phyloP scores from a whole-genome alignment of 2,888 invertebrate genomes.

The Lycocerus yunnanus region DNA sequence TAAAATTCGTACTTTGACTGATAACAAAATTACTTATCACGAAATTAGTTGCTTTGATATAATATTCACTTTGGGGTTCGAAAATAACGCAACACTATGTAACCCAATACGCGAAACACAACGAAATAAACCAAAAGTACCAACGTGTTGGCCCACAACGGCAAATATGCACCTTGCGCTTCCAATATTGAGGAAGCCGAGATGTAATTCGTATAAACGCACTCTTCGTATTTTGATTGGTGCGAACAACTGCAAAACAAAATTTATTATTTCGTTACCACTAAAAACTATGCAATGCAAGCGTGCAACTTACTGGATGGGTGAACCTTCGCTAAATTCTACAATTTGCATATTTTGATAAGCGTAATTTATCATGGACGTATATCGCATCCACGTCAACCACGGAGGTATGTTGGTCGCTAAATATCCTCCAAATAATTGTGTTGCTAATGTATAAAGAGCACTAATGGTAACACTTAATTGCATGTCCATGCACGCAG shows the following conservation, averaged over 20 bases:
- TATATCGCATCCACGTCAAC: conserved; percentile 75
- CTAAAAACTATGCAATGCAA: neutral
- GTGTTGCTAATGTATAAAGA: conserved; percentile 75
- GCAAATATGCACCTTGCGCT: conserved; percentile 66
- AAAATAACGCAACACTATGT: conserved; percentile 72
- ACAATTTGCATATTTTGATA: conserved; percentile 82
- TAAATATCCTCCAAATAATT: conserved; percentile 76
- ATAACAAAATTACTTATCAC: conserved; percentile 2
- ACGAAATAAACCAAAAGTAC: conserved; percentile 72
- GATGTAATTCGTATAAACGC: conserved; percentile 64
- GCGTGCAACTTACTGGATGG: conserved; percentile 64
- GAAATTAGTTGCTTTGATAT: neutral
- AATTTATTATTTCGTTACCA: neutral
- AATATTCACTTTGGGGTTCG: conserved; percentile 66
- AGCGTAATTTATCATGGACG: conserved; percentile 79
- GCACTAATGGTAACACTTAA: conserved; percentile 78
- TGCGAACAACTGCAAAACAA: conserved; percentile 64
- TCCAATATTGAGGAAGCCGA: conserved; percentile 69
- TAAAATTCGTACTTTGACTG: conserved; percentile 5
- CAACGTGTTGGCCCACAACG: conserved; percentile 75
- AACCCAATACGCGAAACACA: conserved; percentile 73
- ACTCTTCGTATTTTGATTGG: conserved; percentile 69
- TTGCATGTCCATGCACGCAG: conserved; percentile 76
- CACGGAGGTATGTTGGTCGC: conserved; percentile 74
- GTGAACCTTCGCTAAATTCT: conserved; percentile 72